A percentile compares a stretch with the other conserved stretches of the same genome.
Evolutionary conservation across 1,140 invertebrate species (phyloP).

Genomic region (Apis florea): DNA sequence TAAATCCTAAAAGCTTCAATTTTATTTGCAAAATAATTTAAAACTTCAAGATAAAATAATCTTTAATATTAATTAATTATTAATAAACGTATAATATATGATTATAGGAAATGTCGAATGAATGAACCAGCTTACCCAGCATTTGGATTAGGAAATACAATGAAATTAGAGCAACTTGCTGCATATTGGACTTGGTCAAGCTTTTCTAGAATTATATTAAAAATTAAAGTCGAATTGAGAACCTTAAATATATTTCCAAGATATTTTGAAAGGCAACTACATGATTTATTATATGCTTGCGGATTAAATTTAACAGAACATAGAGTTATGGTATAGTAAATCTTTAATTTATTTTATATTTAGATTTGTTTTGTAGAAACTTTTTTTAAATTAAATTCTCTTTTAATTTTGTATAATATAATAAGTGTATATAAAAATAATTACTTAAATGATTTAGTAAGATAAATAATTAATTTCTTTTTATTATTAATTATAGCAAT

Average conservation of each 20-base stretch:
- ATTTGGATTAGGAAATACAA: constrained; percentile 85
- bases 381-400: background rate
- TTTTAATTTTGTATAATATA: too few relatives aligned
- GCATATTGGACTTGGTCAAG: constrained; percentile 84
- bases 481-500: too few relatives aligned
- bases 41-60: too few relatives aligned
- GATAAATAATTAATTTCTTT: too few relatives aligned
- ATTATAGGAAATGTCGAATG: constrained; percentile 84
- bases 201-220: constrained; percentile 79
- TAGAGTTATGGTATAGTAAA: constrained; percentile 76
- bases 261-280: constrained; percentile 82
- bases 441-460: too few relatives aligned
- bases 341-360: background rate
- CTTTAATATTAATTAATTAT: too few relatives aligned
- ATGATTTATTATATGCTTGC: constrained; percentile 84
- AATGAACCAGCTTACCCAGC: constrained; percentile 86
- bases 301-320: constrained; percentile 86
- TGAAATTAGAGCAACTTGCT: constrained; percentile 83
- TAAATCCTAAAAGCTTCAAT: too few relatives aligned
- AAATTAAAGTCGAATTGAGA: constrained; percentile 78
- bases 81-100: background rate
- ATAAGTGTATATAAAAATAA: too few relatives aligned
- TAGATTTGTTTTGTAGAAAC: background rate
- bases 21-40: background rate
- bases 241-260: constrained; percentile 81